These are phyloP conservation scores for Gymnoscelis rufifasciata DNA, from an alignment of 2,888 invertebrate species.

Conservation along the genomic window DNA sequence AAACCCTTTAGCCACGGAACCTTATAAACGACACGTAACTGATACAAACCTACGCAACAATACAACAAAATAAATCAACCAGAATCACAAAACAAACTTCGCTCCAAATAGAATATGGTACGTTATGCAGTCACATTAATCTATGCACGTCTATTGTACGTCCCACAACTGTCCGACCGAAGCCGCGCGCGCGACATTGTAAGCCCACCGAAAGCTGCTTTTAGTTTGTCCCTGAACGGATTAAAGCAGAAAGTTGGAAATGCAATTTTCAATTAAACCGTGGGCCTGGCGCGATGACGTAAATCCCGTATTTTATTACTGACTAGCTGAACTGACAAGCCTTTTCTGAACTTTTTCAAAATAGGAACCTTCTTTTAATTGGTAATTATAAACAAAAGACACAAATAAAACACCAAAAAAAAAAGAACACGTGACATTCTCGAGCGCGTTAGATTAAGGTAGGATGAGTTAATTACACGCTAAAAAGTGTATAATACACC, in stretches of 20 bases:
- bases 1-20: too few species aligned
- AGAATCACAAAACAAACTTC: neutral
- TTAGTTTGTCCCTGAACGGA: conserved; percentile 63
- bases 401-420: too few species aligned
- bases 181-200: conserved; percentile 60
- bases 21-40: too few species aligned
- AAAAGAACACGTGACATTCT: too few species aligned
- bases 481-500: too few species aligned
- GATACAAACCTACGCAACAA: too few species aligned
- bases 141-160: conserved; percentile 43
- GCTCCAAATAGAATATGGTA: conserved; percentile 16
- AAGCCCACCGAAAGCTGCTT: conserved; percentile 60
- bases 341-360: too few species aligned
- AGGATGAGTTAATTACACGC: too few species aligned
- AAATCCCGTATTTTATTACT: neutral
- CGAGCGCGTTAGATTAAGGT: too few species aligned
- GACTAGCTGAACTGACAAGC: too few species aligned
- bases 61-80: neutral
- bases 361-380: too few species aligned
- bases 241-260: conserved; percentile 58
- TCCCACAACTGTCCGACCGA: conserved; percentile 47
- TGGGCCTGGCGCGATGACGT: conserved; percentile 1
- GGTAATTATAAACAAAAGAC: too few species aligned
- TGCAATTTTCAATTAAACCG: conserved; percentile 48
- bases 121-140: conserved; percentile 49